A percentile compares a stretch with the other conserved stretches of the same genome.
These are phyloP conservation scores for Isurus oxyrinchus DNA, from an alignment of 2,113 vertebrate species.

Conservation along the genomic window DNA sequence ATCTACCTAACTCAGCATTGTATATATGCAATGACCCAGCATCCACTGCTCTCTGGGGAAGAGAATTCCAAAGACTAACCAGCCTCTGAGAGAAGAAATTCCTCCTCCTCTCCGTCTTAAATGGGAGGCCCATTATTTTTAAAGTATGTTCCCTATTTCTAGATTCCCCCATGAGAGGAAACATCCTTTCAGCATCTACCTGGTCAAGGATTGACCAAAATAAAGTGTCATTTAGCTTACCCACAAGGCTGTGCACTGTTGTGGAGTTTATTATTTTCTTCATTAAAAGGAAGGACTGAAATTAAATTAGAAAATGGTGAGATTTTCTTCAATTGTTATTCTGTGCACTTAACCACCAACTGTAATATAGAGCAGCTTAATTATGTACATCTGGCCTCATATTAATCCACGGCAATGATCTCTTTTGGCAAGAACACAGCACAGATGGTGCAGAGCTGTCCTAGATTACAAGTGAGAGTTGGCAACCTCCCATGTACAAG, in stretches of 20 bases:
- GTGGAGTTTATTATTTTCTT: background rate
- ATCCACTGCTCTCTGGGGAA: background rate
- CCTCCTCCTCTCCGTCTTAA: background rate
- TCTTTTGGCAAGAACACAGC: background rate
- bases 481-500: background rate
- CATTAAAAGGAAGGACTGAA: background rate
- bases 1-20: background rate
- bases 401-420: background rate
- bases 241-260: background rate
- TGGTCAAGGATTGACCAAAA: background rate
- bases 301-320: background rate
- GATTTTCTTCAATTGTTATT: background rate
- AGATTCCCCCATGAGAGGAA: background rate
- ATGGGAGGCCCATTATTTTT: background rate
- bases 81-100: background rate
- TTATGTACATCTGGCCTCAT: background rate
- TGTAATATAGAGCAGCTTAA: background rate
- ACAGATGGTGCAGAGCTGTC: constrained; percentile 16
- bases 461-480: background rate
- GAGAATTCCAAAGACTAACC: background rate
- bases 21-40: background rate
- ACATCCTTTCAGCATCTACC: background rate
- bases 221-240: background rate
- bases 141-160: background rate
- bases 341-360: background rate